Evolutionary conservation across 2,888 invertebrate species (phyloP), one percentile per base, ranked within the genome.

Genomic region (Frankliniella fusca): DNA sequence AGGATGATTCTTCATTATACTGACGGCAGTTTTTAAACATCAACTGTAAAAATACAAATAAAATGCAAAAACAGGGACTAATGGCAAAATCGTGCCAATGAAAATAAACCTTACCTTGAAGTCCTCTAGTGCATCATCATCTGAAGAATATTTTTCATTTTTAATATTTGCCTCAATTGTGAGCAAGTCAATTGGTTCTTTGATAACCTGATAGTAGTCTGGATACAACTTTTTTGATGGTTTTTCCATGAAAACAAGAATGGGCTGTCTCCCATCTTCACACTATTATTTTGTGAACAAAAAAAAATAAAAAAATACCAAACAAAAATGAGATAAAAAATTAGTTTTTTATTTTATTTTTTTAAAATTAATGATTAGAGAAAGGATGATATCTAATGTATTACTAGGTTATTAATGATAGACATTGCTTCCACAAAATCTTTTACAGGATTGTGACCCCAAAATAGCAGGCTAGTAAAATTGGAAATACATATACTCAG

Each of bases 1-100:
- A 93, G 0, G 98, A 99, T 15, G 95, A 94, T 88, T 98, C 96
- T 88, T 99, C 98, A 87, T 99, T 99, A 88, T 97, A 99, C 85
- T 95, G 95, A 0, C 97, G 94, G 86, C 99, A 99, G 89, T 99
- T 99, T 83, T 93, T 93, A 88, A 99, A 61, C 80, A 80, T 38
- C 20, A 54, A 18, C 49, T 80, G 70, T 54, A 27, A 48, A 81
- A 20, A 7, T 81, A 20, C 81, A 54, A 12, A 20, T 20, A 15
- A 15, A 38, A 48, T 27, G 49, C 15, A 48, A 18, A 15, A 18
- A 27, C 9, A 38, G 49, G 38, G 2, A 38, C n/a, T 3, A 38
- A 38, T 38, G 38, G 38, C 5, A 38, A 38, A 38, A 38, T 38
- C 49, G 27, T 81, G 27, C 81, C 1, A 49, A 70, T 81, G 50